Conservation (phyloP, 2,797 vertebrate species). For the Picus viridis region DNA sequence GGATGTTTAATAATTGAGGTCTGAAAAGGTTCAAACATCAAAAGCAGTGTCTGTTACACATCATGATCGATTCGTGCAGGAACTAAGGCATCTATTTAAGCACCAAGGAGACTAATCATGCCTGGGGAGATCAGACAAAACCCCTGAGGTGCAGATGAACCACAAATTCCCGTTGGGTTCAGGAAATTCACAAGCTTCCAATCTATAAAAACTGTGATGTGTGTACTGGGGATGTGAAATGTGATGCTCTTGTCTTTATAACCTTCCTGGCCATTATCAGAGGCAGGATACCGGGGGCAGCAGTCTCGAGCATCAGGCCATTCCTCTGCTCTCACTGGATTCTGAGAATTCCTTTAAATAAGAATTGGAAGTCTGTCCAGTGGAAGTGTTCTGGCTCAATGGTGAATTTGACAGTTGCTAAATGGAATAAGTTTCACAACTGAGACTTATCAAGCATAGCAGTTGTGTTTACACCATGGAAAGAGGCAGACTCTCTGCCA, state of each 20-base stretch:
- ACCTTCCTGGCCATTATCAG: background rate
- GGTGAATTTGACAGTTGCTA: background rate
- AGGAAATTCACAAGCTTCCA: background rate
- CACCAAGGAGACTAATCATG: background rate
- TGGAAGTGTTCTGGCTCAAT: background rate
- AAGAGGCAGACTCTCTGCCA: background rate
- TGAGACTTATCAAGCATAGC: background rate
- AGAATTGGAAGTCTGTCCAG: background rate
- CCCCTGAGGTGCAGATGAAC: background rate
- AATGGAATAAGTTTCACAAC: background rate
- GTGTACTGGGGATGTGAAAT: background rate
- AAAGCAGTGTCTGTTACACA: background rate
- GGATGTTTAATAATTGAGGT: background rate
- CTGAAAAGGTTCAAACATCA: constrained; percentile 5
- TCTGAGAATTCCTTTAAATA: background rate
- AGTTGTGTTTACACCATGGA: background rate
- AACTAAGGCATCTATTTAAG: background rate
- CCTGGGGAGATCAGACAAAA: background rate
- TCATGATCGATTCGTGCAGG: background rate
- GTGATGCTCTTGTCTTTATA: background rate
- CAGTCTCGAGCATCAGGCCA: background rate
- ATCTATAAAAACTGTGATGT: background rate
- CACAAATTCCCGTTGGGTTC: background rate
- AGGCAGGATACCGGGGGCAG: background rate
- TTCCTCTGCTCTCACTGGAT: background rate